These are phyloP conservation scores for Cephalopholis sonnerati DNA, from an alignment of 2,113 vertebrate genomes.

Conservation along the genomic window DNA sequence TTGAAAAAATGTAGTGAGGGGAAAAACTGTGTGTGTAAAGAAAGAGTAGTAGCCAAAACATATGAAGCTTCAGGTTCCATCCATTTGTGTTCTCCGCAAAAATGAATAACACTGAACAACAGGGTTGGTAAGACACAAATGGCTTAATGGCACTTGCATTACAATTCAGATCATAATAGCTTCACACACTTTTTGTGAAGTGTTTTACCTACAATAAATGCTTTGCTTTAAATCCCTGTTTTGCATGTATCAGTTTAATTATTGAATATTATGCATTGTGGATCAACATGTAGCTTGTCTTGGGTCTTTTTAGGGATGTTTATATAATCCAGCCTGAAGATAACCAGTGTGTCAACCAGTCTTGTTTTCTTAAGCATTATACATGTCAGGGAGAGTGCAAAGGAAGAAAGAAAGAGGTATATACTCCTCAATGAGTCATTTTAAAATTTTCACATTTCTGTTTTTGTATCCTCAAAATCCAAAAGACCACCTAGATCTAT, in stretches of 20 bases:
- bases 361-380: neutral
- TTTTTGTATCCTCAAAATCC: conserved; percentile 20
- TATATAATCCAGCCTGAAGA: conserved; percentile 13
- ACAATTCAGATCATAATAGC: neutral
- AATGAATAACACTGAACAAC: neutral
- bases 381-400: conserved; percentile 7
- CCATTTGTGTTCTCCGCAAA: neutral
- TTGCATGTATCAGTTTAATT: neutral
- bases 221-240: neutral
- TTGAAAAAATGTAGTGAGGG: neutral
- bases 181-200: neutral
- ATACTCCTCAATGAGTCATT: conserved; percentile 14
- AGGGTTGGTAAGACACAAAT: neutral
- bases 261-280: neutral
- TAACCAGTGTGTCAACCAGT: conserved; percentile 3
- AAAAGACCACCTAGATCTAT: conserved; percentile 21
- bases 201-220: neutral
- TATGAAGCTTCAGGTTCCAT: neutral
- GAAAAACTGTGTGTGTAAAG: neutral
- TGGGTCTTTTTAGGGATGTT: neutral
- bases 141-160: neutral
- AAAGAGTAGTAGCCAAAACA: neutral
- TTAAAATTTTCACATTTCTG: conserved; percentile 1
- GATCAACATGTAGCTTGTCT: neutral
- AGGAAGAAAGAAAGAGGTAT: conserved; percentile 1